Evolutionary conservation across 2,797 vertebrate species (phyloP).

Genomic region (Choloepus didactylus): DNA sequence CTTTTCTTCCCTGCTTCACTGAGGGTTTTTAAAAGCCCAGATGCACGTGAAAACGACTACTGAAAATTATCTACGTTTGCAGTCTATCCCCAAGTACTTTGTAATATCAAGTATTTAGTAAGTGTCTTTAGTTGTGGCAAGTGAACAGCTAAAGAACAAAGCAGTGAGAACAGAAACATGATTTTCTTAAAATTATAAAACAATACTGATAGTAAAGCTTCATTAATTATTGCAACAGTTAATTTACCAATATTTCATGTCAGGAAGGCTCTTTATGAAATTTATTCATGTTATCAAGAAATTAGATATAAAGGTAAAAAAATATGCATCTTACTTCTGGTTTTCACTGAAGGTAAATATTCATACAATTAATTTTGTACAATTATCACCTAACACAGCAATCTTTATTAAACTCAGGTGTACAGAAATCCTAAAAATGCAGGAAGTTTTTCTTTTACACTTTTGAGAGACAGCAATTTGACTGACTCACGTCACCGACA

Average conservation of each 20-base stretch:
- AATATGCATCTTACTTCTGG: slow-evolving; percentile 87
- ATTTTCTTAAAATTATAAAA: slow-evolving; percentile 86
- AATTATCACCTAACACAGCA: slow-evolving; percentile 85
- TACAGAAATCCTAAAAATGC: slow-evolving; percentile 86
- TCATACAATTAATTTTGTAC: slow-evolving; percentile 87
- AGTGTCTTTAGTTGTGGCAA: slow-evolving; percentile 86
- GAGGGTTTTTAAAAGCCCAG: slow-evolving; percentile 78
- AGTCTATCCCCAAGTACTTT: slow-evolving; percentile 85
- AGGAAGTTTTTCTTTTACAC: slow-evolving; percentile 82
- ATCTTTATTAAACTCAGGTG: slow-evolving; percentile 85
- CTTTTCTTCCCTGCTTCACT: slow-evolving; percentile 70
- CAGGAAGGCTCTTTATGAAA: slow-evolving; percentile 88
- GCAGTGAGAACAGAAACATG: slow-evolving; percentile 85
- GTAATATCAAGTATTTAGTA: slow-evolving; percentile 82
- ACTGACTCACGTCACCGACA: slow-evolving; percentile 74
- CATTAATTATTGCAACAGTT: slow-evolving; percentile 83
- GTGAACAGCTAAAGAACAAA: slow-evolving; percentile 86
- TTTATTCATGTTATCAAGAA: slow-evolving; percentile 89
- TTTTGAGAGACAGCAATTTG: slow-evolving; percentile 78
- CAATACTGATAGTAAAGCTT: slow-evolving; percentile 85
- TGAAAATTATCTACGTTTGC: slow-evolving; percentile 84
- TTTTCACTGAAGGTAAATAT: slow-evolving; percentile 84
- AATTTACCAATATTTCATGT: slow-evolving; percentile 86
- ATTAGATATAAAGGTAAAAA: slow-evolving; percentile 87
- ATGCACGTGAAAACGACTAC: slow-evolving; percentile 84